Evolutionary conservation across 2,113 vertebrate species (phyloP), one percentile per base, ranked within the genome.

Genomic region (Xenus cinereus): DNA sequence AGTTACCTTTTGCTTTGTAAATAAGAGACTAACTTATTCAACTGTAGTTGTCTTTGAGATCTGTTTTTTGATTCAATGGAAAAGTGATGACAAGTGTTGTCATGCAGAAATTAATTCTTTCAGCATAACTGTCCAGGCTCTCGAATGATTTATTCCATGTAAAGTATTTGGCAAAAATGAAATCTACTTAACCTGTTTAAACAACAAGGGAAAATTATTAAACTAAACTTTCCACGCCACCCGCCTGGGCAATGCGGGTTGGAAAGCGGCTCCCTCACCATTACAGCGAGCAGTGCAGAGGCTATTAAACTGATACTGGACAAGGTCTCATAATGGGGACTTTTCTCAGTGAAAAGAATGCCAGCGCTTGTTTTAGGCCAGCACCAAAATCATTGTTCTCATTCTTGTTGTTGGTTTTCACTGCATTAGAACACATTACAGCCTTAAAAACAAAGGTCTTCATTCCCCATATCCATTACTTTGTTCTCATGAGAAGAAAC

Each of bases 131-230:
- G 91, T 94, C 92, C 12, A 3, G 92, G 68, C 14, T 92, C 84
- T 96, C 0, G 0, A 74, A 87, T 74, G 91, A 98, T 97, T 97
- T 97, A 93, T 97, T 92, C 86, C 13, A 2, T 71, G 71, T 89
- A 82, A 96, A 96, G 79, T 93, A 97, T 89, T 95, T 97, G 93
- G 94, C 90, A 95, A 97, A 97, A 97, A 39, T 46, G 87, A 90
- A 73, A 93, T 96, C 77, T 90, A 79, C 75, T 94, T 89, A 96
- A 59, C 92, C 93, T 96, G 63, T 96, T 97, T 94, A 95, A 96
- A 90, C 82, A 95, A 67, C 50, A 73, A 91, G 76, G 66, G 79
- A 94, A 94, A 96, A 95, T 71, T 87, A 88, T 95, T 84, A 94
- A 97, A 89, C 67, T 67, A 85, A 92, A 88, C 57, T 93, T 94